Conservation (phyloP, 2,113 vertebrate species). For the Myotis davidii region DNA sequence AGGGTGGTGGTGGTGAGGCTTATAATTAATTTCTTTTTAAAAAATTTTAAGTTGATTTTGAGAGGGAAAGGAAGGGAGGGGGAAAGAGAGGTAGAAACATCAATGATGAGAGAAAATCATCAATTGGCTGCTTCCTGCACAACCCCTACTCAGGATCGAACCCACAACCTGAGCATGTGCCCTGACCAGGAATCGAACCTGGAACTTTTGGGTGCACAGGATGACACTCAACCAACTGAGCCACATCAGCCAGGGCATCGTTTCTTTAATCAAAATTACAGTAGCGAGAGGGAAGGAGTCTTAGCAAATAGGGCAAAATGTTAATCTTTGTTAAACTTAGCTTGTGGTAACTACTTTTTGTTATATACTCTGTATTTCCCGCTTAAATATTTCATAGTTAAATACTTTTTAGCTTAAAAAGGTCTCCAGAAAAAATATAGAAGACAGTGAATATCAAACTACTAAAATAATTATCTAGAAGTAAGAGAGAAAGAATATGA, state of each 20-base stretch:
- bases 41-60: no score
- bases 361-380: not conserved
- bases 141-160: no score
- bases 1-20: not conserved
- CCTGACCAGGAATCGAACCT: no score
- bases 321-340: not conserved
- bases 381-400: not conserved
- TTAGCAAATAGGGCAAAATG: not conserved
- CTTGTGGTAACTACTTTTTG: not conserved
- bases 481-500: not conserved
- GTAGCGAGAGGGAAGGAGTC: not conserved
- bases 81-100: no score
- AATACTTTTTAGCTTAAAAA: not conserved
- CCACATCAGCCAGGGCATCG: no score
- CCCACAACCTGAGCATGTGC: no score
- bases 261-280: not conserved
- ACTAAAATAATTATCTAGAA: not conserved
- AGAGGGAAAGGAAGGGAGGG: no score
- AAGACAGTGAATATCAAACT: not conserved
- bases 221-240: no score
- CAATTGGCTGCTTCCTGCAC: no score
- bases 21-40: not conserved
- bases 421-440: not conserved
- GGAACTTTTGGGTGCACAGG: no score
- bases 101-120: no score